Conservation (phyloP, 2,113 vertebrate species). For the Pelobates fuscus region DNA sequence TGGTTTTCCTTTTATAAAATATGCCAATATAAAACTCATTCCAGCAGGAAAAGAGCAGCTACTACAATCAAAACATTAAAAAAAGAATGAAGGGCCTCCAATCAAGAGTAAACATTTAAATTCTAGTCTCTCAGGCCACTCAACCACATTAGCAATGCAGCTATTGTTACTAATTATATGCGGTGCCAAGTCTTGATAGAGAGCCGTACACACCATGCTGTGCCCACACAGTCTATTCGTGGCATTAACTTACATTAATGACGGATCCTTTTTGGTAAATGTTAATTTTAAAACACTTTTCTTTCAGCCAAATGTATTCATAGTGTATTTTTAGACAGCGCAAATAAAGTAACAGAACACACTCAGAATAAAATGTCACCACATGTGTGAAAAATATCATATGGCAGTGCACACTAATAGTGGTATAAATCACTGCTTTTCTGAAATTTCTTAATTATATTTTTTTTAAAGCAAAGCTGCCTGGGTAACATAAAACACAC, state of each 20-base stretch:
- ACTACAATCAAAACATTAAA: not conserved
- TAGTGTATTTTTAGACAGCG: slow-evolving; percentile 9
- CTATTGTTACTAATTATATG: not conserved
- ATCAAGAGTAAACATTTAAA: not conserved
- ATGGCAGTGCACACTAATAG: slow-evolving; percentile 3
- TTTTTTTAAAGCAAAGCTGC: not conserved
- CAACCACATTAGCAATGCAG: not conserved
- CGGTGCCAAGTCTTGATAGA: not conserved
- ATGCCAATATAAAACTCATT: too few species aligned
- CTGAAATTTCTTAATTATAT: not conserved
- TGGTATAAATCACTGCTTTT: not conserved
- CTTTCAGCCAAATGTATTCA: slow-evolving; percentile 18
- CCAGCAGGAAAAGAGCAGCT: too few species aligned
- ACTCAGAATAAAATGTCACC: slow-evolving; percentile 17
- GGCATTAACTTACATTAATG: not conserved
- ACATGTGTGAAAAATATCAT: slow-evolving; percentile 13
- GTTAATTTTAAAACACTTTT: not conserved
- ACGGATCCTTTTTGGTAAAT: slow-evolving; percentile 8
- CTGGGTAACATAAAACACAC: not conserved
- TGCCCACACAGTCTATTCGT: not conserved
- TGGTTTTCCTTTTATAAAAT: too few species aligned
- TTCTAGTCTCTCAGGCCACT: not conserved
- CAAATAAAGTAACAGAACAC: slow-evolving; percentile 14
- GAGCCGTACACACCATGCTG: not conserved
- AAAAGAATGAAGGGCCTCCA: not conserved